Evolutionary conservation across 2,888 invertebrate genomes (phyloP).

Genomic region (Helleia helle): DNA sequence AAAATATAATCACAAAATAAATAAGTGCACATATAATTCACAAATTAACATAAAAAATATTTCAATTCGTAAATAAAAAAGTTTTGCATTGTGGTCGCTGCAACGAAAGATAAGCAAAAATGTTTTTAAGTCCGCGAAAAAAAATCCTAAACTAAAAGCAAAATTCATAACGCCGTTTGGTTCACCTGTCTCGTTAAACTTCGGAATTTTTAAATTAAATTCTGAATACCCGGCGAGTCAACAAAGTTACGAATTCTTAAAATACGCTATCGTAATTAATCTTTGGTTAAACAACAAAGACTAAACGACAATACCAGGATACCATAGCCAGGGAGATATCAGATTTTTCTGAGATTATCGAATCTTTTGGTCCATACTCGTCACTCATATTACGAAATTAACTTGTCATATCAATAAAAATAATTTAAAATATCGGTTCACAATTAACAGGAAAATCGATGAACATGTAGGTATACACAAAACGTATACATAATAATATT

Average conservation of each 20-base stretch:
- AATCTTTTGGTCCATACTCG: no score
- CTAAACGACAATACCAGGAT: conserved; percentile 19
- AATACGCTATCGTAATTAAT: conserved; percentile 65
- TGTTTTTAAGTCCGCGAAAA: conserved; percentile 47
- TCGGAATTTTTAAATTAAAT: conserved; percentile 74
- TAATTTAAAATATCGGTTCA: no score
- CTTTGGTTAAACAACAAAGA: conserved; percentile 57
- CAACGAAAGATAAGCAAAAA: conserved; percentile 47
- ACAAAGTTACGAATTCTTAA: conserved; percentile 67
- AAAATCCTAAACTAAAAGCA: conserved; percentile 60
- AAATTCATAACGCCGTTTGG: conserved; percentile 69
- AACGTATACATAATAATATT: no score
- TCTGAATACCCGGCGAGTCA: conserved; percentile 53
- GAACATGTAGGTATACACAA: no score
- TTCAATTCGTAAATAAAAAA: no score
- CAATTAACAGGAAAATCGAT: no score
- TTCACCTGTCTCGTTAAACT: conserved; percentile 71
- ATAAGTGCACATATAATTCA: no score
- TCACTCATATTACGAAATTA: no score
- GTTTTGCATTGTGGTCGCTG: no score
- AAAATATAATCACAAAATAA: no score
- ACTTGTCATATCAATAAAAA: no score
- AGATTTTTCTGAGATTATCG: background rate
- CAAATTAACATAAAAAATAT: no score
- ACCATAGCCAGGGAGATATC: background rate